Evolutionary conservation across 2,797 vertebrate species (phyloP).

Genomic region (Pteronotus mesoamericanus): DNA sequence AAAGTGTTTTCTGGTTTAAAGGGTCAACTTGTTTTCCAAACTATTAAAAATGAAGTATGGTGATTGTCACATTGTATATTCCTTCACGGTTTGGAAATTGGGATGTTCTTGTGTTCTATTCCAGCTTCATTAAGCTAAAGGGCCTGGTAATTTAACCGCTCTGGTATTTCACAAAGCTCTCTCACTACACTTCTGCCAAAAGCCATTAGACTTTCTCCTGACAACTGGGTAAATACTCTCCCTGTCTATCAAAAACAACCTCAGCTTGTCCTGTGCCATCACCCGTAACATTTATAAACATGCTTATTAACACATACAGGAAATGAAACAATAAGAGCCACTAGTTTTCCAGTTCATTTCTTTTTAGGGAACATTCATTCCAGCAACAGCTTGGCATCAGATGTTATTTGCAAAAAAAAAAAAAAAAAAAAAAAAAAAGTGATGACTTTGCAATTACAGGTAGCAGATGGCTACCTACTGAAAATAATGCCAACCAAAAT

Average conservation of each 20-base stretch:
- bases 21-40: neutral
- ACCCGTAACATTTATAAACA: slow-evolving; percentile 69
- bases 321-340: slow-evolving; percentile 15
- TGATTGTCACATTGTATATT: slow-evolving; percentile 32
- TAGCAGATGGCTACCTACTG: slow-evolving; percentile 66
- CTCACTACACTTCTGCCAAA: slow-evolving; percentile 56
- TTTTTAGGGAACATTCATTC: slow-evolving; percentile 54
- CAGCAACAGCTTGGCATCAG: slow-evolving; percentile 29
- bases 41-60: slow-evolving; percentile 44
- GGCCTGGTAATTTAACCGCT: slow-evolving; percentile 35
- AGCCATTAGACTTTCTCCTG: slow-evolving; percentile 67
- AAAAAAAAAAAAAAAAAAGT: slow-evolving; percentile 22
- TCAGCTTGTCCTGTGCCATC: slow-evolving; percentile 50
- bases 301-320: slow-evolving; percentile 46
- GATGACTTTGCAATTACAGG: slow-evolving; percentile 70
- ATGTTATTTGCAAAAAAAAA: slow-evolving; percentile 38
- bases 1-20: slow-evolving; percentile 17
- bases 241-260: slow-evolving; percentile 65
- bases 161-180: slow-evolving; percentile 56
- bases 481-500: slow-evolving; percentile 68
- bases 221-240: slow-evolving; percentile 70
- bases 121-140: slow-evolving; percentile 61
- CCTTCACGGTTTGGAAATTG: slow-evolving; percentile 57
- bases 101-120: slow-evolving; percentile 40
- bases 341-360: slow-evolving; percentile 45